Conservation (phyloP, 1,140 invertebrate species). For the Chlorops oryzae region DNA sequence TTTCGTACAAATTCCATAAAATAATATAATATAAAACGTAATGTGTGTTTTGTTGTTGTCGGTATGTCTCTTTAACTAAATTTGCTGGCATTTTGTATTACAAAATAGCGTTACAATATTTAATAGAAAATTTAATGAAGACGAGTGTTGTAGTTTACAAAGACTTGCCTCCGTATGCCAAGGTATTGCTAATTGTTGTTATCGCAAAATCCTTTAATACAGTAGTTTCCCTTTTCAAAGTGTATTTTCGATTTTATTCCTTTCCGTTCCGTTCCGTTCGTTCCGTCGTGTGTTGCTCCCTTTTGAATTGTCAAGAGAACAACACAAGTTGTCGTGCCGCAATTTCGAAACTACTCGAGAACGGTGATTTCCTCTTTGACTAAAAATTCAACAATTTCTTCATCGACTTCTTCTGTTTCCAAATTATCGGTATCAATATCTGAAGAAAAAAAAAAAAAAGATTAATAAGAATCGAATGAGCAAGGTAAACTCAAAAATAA, state of each 20-base stretch:
- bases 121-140: conserved; percentile 4
- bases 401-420: conserved; percentile 82
- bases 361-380: conserved; percentile 89
- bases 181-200: background rate
- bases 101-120: conserved; percentile 1
- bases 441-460: conserved; percentile 50
- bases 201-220: background rate
- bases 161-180: background rate
- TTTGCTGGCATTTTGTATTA: conserved; percentile 8
- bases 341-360: conserved; percentile 50
- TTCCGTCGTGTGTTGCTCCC: background rate
- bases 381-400: conserved; percentile 96
- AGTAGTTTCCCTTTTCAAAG: background rate
- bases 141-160: background rate
- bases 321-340: background rate
- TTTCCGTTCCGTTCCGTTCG: background rate
- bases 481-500: conserved; percentile 11
- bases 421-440: conserved; percentile 89
- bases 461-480: conserved; percentile 15
- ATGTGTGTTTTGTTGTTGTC: conserved; percentile 5
- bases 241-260: conserved; percentile 7
- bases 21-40: conserved; percentile 12
- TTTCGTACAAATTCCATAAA: conserved; percentile 20
- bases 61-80: conserved; percentile 19
- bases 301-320: background rate